Conservation (phyloP, 2,113 vertebrate species). For the Nematolebias whitei region DNA sequence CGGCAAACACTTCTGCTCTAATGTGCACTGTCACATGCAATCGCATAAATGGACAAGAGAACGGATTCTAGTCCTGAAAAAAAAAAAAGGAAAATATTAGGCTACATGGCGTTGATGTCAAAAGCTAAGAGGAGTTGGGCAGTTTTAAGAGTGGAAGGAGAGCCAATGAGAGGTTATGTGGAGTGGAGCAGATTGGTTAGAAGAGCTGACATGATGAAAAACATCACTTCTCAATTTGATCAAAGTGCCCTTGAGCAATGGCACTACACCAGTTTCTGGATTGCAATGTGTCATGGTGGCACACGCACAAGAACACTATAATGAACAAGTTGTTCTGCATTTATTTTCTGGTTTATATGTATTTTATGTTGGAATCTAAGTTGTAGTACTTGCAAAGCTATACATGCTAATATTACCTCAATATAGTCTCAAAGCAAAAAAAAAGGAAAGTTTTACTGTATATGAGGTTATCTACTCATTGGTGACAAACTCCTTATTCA, state of each 20-base stretch:
- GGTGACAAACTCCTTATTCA: neutral
- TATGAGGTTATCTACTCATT: neutral
- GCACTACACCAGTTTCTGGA: slow-evolving; percentile 9
- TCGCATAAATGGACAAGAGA: slow-evolving; percentile 13
- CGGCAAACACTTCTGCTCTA: slow-evolving; percentile 33
- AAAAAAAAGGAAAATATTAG: slow-evolving; percentile 31
- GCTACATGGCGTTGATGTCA: slow-evolving; percentile 11
- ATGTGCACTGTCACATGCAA: slow-evolving; percentile 30
- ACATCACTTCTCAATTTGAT: slow-evolving; percentile 25
- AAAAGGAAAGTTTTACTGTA: too few species aligned
- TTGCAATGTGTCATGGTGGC: neutral
- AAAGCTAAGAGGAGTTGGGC: slow-evolving; percentile 6
- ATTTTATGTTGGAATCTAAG: neutral
- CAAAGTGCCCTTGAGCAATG: slow-evolving; percentile 34
- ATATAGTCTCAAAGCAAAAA: neutral
- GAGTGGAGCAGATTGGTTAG: slow-evolving; percentile 36
- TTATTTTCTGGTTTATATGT: neutral
- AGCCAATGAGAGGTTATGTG: slow-evolving; percentile 21
- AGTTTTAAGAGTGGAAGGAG: slow-evolving; percentile 16
- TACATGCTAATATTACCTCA: neutral
- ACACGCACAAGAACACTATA: slow-evolving; percentile 1
- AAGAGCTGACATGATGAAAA: slow-evolving; percentile 43
- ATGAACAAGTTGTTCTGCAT: neutral
- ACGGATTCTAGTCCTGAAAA: slow-evolving; percentile 11
- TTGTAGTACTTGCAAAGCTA: too few species aligned